Evolutionary conservation across 2,888 invertebrate species (phyloP).

Genomic region (Anthophora plumipes): DNA sequence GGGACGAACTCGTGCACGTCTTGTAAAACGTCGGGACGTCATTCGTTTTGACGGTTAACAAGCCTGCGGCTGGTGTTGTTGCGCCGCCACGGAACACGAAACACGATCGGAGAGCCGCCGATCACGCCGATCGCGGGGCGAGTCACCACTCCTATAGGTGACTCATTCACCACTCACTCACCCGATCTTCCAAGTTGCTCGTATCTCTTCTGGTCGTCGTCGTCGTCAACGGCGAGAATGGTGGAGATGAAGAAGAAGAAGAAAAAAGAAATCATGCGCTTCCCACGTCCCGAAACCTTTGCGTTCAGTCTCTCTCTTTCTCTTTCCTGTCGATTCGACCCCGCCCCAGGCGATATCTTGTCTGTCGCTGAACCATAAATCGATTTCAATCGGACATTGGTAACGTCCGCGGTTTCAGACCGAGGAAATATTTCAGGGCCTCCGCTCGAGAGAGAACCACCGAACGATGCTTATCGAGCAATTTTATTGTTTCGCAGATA

Average conservation of each 20-base stretch:
- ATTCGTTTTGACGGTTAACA: slow-evolving; percentile 72
- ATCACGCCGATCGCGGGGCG: slow-evolving; percentile 70
- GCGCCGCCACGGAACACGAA: slow-evolving; percentile 63
- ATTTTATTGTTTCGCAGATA: slow-evolving; percentile 59
- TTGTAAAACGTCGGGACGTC: slow-evolving; percentile 77
- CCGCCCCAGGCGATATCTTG: slow-evolving; percentile 73
- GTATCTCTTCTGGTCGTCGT: slow-evolving; percentile 27
- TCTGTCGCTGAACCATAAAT: slow-evolving; percentile 69
- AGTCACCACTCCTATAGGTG: slow-evolving; percentile 73
- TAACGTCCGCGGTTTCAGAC: slow-evolving; percentile 39
- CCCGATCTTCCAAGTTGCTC: slow-evolving; percentile 57
- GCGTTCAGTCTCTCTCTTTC: slow-evolving; percentile 49
- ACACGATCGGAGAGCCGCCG: slow-evolving; percentile 67
- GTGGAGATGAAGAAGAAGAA: slow-evolving; percentile 1
- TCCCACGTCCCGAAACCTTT: slow-evolving; percentile 76
- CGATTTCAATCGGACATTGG: slow-evolving; percentile 65
- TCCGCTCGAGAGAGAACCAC: neutral
- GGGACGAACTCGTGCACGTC: slow-evolving; percentile 67
- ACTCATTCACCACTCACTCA: slow-evolving; percentile 73
- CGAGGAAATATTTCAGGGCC: slow-evolving; percentile 46
- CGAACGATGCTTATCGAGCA: slow-evolving; percentile 40
- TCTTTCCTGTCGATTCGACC: slow-evolving; percentile 71
- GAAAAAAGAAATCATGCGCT: slow-evolving; percentile 62
- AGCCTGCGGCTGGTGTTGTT: slow-evolving; percentile 56
- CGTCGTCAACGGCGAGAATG: slow-evolving; percentile 27